A percentile compares a stretch with the other conserved stretches of the same genome.
phyloP scores from a whole-genome alignment of 2,797 vertebrate species.

The Buphagus erythrorhynchus region DNA sequence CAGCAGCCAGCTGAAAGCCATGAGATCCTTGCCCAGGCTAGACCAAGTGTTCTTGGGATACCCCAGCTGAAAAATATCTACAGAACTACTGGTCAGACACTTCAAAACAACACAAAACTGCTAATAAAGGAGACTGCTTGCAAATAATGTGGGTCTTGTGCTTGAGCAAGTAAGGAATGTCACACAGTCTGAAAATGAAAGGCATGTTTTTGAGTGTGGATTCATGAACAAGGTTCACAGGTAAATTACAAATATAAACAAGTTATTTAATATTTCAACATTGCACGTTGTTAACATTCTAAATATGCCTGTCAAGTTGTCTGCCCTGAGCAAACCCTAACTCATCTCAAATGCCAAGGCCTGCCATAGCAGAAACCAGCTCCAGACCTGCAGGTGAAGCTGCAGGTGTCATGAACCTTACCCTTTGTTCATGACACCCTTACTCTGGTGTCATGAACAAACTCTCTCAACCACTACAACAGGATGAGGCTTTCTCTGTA shows the following conservation, averaged over 20 bases:
- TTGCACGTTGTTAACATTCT: neutral
- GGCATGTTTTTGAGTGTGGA: neutral
- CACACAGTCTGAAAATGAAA: neutral
- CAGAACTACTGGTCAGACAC: neutral
- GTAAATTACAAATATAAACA: neutral
- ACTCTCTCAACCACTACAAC: neutral
- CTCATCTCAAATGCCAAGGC: neutral
- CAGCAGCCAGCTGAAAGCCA: neutral
- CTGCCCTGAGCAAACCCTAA: neutral
- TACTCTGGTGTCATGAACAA: neutral
- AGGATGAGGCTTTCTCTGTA: neutral
- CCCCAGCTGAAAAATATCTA: neutral
- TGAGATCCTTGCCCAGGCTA: neutral
- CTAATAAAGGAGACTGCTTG: neutral
- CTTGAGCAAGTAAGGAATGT: neutral
- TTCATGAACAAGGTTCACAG: neutral
- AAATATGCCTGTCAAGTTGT: neutral
- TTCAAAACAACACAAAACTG: neutral
- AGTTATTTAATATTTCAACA: neutral
- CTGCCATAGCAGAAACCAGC: neutral
- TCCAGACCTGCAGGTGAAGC: neutral
- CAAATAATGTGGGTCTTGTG: accelerated
- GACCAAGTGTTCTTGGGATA: neutral
- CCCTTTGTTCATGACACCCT: too few relatives aligned
- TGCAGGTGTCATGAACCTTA: too few relatives aligned